Base-by-base conservation (phyloP, 2,797 vertebrate species). In the Australoheros facetus region DNA sequence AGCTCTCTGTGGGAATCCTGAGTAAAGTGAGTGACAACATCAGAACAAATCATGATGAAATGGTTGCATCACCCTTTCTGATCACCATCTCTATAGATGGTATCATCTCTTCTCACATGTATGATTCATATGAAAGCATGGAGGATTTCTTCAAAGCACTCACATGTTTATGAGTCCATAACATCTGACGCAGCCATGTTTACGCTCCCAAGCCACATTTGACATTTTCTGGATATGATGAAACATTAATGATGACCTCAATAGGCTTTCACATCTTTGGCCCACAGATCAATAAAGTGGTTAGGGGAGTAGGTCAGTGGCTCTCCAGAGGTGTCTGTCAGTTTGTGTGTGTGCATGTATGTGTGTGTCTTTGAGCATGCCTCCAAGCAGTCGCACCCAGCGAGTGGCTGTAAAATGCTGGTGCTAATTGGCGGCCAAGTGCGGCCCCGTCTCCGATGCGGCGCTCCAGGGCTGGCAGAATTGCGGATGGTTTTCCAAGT, bases 181-280 rank as follows among this genome's bases (percentile, higher is more conserved):
- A 94, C 91, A 91, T 91, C 92, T 94, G 92, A 95, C 75, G 91
- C 86, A 73, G 91, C 89, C 87, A 84, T 94, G 92, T 94, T 95
- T 94, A 92, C 70, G 89, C 92, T 96, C 93, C 93, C 91, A 87
- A 92, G 93, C 92, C 90, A 86, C 90, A 94, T 95, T 95, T 95
- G 95, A 95, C 93, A 96, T 96, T 96, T 96, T 95, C 94, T 94
- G 88, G 92, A 95, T 92, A 93, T 93, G 92, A 95, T 96, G 95
- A 95, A 96, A 95, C 94, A 95, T 96, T 95, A 95, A 96, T 95
- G 95, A 95, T 92, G 94, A 95, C 96, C 95, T 96, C 95, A 95
- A 96, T 96, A 96, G 94, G 94, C 94, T 95, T 94, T 95, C 93
- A 95, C 95, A 95, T 96, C 95, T 95, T 90, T 93, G 92, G 93